Evolutionary conservation across 1,140 invertebrate species (phyloP), one percentile per base, ranked within the genome.

Genomic region (Linepithema humile): DNA sequence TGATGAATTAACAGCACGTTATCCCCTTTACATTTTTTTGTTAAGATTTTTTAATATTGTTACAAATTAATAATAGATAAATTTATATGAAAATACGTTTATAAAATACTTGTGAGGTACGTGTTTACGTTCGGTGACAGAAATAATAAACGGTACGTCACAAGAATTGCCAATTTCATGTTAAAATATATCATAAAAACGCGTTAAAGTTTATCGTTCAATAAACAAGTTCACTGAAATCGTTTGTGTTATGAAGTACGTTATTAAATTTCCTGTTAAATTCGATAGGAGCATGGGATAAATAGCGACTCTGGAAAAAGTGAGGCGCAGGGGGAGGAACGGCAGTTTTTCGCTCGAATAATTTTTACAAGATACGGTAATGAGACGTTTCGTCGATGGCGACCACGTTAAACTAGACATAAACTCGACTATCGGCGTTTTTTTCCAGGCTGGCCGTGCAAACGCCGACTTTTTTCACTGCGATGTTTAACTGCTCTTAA

Each of bases 321-420:
- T 12, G 9, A 2, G 23, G 3, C n/a, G n/a, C n/a, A n/a, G n/a
- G n/a, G n/a, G n/a, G n/a, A n/a, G 3, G 10, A 57, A 40, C 0
- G 1, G 9, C 17, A 38, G 15, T 59, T 60, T 60, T 40, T 35
- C 29, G 15, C 29, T 43, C 32, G 60, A 62, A 10, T 15, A 55
- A 32, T 60, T 74, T 45, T 29, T 59, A 10, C 17, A 35, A 74
- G 35, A n/a, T 29, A n/a, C 53, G 23, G 10, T 74, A 74, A 74
- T 29, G 53, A 20, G 35, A 59, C 23, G 23, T 38, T 15, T 23
- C 35, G 53, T 74, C 38, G 38, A 74, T 26, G 20, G 23, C 69
- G 15, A 7, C 32, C 6, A 38, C 20, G 29, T 53, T 73, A 40
- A 74, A 74, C 53, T 20, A 35, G 9, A 74, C 23, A 35, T 74